phyloP scores from a whole-genome alignment of 2,797 vertebrate genomes.

The Rachycentron canadum region DNA sequence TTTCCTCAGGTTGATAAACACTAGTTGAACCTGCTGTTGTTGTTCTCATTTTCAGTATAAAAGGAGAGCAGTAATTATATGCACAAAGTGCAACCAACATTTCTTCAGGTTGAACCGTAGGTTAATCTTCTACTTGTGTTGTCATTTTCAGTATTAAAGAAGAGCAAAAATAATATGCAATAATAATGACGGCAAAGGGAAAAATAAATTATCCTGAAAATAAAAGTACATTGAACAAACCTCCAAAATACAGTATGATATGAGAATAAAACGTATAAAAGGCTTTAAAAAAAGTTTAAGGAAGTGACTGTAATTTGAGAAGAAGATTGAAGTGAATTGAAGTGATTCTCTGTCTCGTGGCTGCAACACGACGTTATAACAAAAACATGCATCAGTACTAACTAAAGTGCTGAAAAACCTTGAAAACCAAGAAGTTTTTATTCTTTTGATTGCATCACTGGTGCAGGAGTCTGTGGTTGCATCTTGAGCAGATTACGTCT shows the following conservation, averaged over 20 bases:
- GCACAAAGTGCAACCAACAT: too few species aligned
- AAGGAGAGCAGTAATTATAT: too few species aligned
- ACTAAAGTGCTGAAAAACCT: not conserved
- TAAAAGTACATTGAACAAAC: not conserved
- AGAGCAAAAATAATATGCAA: too few species aligned
- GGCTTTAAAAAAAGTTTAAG: not conserved
- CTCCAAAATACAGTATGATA: not conserved
- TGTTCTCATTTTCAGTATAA: too few species aligned
- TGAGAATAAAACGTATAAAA: not conserved
- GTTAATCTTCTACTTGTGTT: too few species aligned
- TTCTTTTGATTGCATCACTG: not conserved
- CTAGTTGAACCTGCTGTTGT: too few species aligned
- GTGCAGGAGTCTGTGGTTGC: not conserved
- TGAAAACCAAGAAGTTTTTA: not conserved
- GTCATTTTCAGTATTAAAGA: too few species aligned
- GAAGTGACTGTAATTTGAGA: not conserved
- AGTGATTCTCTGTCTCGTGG: not conserved
- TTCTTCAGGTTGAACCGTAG: too few species aligned
- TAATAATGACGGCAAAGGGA: too few species aligned
- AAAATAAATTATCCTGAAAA: not conserved
- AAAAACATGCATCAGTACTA: not conserved
- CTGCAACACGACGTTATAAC: not conserved
- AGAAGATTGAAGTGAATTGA: not conserved
- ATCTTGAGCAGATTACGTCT: slow-evolving; percentile 13
- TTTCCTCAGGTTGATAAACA: too few species aligned